These are phyloP conservation scores for Teleiodes luculella DNA, from an alignment of 2,888 invertebrate genomes.

Conservation along the genomic window DNA sequence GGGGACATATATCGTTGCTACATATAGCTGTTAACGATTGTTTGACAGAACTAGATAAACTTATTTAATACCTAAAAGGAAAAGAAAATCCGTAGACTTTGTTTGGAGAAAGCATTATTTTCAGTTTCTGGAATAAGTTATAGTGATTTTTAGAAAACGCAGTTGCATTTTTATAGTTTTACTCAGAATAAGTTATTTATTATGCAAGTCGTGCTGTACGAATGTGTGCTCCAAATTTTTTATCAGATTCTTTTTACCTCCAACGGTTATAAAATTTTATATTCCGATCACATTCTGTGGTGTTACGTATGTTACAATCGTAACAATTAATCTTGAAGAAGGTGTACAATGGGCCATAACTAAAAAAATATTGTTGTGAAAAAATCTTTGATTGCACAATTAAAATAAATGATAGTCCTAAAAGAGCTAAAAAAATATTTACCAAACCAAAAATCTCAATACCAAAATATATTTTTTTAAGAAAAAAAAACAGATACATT, in stretches of 20 bases:
- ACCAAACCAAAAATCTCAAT: no score
- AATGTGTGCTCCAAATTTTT: constrained; percentile 22
- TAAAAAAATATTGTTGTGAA: constrained; percentile 17
- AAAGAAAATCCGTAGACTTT: no score
- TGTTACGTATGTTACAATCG: constrained; percentile 27
- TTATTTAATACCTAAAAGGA: no score
- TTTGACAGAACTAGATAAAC: no score
- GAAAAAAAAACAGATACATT: no score
- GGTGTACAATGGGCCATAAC: constrained; percentile 18
- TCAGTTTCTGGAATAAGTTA: no score
- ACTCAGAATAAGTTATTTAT: background rate
- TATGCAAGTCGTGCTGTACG: background rate
- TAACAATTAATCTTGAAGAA: constrained; percentile 35
- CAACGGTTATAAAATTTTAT: constrained; percentile 27
- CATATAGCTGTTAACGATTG: no score
- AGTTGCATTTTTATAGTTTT: background rate
- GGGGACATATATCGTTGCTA: no score
- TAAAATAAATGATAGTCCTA: background rate
- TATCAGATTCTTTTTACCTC: constrained; percentile 28
- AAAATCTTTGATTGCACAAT: background rate
- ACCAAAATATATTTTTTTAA: no score
- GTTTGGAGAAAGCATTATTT: no score
- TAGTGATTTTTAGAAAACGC: background rate
- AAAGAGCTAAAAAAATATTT: no score
- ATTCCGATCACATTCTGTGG: constrained; percentile 31